phyloP scores from a whole-genome alignment of 2,113 vertebrate genomes.

The Trogon surrucura region DNA sequence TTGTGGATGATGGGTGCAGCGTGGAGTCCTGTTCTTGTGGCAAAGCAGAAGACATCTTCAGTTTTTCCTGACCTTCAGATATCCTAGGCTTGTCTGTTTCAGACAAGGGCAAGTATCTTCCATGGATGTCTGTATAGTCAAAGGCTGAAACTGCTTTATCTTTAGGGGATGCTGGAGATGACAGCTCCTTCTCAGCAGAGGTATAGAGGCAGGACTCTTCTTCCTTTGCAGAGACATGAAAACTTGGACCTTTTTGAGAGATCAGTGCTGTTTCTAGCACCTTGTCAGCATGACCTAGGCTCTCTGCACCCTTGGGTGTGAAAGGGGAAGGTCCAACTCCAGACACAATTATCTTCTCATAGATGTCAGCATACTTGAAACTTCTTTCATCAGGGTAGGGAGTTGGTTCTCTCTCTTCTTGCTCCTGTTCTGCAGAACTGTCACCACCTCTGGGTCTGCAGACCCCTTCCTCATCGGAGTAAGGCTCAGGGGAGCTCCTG shows the following conservation, averaged over 20 bases:
- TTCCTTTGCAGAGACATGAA: conserved; percentile 76
- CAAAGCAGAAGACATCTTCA: conserved; percentile 45
- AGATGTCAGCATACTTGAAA: conserved; percentile 92
- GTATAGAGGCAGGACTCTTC: conserved; percentile 75
- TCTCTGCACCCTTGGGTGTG: conserved; percentile 9
- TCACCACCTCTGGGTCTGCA: conserved; percentile 61
- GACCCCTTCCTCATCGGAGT: conserved; percentile 22
- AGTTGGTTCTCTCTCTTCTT: conserved; percentile 91
- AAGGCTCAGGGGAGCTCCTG: neutral
- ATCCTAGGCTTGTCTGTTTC: conserved; percentile 20
- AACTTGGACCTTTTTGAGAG: conserved; percentile 56
- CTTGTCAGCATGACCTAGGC: conserved; percentile 54
- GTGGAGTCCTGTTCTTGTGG: conserved; percentile 38
- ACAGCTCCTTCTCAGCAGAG: conserved; percentile 79
- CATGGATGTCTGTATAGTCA: conserved; percentile 67
- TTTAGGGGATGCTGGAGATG: conserved; percentile 75
- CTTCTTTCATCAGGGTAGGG: conserved; percentile 92
- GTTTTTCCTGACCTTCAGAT: conserved; percentile 50
- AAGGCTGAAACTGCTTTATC: conserved; percentile 64
- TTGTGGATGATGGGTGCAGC: conserved; percentile 31
- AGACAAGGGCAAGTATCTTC: conserved; percentile 17
- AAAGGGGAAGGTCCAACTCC: conserved; percentile 64
- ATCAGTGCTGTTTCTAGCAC: neutral
- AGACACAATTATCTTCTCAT: conserved; percentile 80
- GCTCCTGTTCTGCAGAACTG: conserved; percentile 71